A percentile compares a stretch with the other conserved stretches of the same genome.
phyloP scores from a whole-genome alignment of 37 sponge, comb jelly and placozoan species.

The Eunapius fragilis region DNA sequence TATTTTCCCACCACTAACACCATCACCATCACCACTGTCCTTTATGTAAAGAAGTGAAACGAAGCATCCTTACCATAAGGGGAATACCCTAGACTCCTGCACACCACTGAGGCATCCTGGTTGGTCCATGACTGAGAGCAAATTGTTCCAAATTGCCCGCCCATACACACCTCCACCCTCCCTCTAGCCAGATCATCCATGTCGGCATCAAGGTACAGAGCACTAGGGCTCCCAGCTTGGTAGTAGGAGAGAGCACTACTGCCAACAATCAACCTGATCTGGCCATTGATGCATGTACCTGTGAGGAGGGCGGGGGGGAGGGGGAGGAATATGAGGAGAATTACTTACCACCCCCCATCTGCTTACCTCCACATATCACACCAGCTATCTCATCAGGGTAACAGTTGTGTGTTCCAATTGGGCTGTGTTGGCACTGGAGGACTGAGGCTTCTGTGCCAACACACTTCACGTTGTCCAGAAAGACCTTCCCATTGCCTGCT shows the following conservation, averaged over 20 bases:
- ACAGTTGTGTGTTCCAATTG: slow-evolving; percentile 37
- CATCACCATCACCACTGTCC: too few relatives aligned
- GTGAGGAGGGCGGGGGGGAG: not conserved
- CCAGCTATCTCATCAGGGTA: slow-evolving; percentile 41
- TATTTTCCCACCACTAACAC: too few relatives aligned
- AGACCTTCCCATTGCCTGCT: not conserved
- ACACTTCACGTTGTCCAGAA: slow-evolving; percentile 27
- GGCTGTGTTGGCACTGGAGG: slow-evolving; percentile 18
- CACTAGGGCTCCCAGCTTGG: not conserved
- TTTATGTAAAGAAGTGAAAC: too few relatives aligned
- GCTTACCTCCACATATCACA: slow-evolving; percentile 32
- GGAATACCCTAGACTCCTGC: slow-evolving; percentile 8
- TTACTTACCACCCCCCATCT: not conserved
- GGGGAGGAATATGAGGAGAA: too few relatives aligned
- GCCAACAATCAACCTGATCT: not conserved
- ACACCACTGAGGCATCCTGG: slow-evolving; percentile 4
- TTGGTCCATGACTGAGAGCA: slow-evolving; percentile 4
- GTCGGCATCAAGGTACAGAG: not conserved
- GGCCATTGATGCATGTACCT: not conserved
- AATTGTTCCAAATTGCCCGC: slow-evolving; percentile 1
- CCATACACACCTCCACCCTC: slow-evolving; percentile 17
- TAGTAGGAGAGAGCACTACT: not conserved
- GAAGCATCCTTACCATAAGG: slow-evolving; percentile 3
- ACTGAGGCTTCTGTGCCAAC: slow-evolving; percentile 28
- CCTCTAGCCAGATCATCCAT: not conserved